These are phyloP conservation scores for Barbus barbus DNA, from an alignment of 2,113 vertebrate genomes.

Conservation along the genomic window DNA sequence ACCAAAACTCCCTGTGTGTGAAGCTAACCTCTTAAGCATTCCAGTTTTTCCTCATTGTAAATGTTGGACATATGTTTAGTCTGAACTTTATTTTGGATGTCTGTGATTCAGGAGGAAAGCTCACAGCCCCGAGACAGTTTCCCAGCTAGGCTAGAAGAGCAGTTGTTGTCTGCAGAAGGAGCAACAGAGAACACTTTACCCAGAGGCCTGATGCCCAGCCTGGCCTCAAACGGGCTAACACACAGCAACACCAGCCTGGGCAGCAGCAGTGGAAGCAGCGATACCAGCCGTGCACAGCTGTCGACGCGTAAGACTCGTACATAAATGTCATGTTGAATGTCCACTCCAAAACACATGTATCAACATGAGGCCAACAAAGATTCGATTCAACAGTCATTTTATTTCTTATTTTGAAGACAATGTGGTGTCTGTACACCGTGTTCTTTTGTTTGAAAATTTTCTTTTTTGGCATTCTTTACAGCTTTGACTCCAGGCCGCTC, in stretches of 20 bases:
- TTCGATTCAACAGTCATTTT: not conserved
- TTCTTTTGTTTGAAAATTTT: not conserved
- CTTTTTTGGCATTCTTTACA: slow-evolving; percentile 37
- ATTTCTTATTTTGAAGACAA: not conserved
- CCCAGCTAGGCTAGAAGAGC: slow-evolving; percentile 83
- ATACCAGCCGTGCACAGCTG: slow-evolving; percentile 76
- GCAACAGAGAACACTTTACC: slow-evolving; percentile 67
- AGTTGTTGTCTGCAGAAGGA: slow-evolving; percentile 70
- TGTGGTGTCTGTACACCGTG: not conserved
- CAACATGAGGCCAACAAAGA: not conserved
- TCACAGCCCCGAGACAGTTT: slow-evolving; percentile 77
- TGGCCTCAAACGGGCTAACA: slow-evolving; percentile 84
- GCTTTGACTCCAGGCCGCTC: slow-evolving; percentile 72
- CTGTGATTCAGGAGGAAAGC: slow-evolving; percentile 80
- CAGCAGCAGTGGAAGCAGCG: slow-evolving; percentile 89
- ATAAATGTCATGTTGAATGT: not conserved
- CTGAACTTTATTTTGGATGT: not conserved
- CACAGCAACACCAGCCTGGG: slow-evolving; percentile 91
- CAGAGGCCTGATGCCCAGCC: slow-evolving; percentile 69
- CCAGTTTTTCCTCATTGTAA: not conserved
- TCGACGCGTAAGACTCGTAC: slow-evolving; percentile 67
- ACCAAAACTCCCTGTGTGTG: not conserved
- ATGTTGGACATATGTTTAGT: not conserved
- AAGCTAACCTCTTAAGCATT: not conserved
- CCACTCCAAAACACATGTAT: not conserved